These are phyloP conservation scores for Copidosoma aretas DNA, from an alignment of 2,888 invertebrate genomes.

Conservation along the genomic window DNA sequence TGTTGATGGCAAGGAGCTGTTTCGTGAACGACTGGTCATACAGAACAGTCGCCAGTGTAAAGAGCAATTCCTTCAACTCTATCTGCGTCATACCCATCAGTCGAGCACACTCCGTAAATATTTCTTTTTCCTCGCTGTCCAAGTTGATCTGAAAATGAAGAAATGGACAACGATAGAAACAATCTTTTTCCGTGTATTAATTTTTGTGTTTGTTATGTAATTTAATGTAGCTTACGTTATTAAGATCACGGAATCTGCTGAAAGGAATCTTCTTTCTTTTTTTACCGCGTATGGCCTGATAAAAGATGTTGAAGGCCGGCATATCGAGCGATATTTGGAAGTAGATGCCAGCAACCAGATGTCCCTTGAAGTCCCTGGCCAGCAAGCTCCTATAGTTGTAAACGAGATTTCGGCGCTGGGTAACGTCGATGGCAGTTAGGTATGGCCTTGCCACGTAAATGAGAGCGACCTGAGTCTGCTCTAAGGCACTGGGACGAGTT, in stretches of 20 bases:
- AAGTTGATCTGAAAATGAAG: slow-evolving; percentile 51
- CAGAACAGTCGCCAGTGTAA: slow-evolving; percentile 72
- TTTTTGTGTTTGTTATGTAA: too few species aligned
- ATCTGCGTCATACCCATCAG: slow-evolving; percentile 75
- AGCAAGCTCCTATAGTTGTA: slow-evolving; percentile 84
- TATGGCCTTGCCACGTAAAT: slow-evolving; percentile 83
- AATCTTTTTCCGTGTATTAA: background rate
- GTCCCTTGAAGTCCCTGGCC: slow-evolving; percentile 83
- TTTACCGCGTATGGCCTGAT: slow-evolving; percentile 72
- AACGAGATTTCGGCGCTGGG: slow-evolving; percentile 86
- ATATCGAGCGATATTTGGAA: slow-evolving; percentile 73
- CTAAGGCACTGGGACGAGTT: slow-evolving; percentile 68
- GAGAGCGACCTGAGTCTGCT: slow-evolving; percentile 72
- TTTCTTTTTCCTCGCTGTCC: slow-evolving; percentile 65
- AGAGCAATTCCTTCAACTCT: slow-evolving; percentile 70
- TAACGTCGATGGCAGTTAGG: slow-evolving; percentile 81
- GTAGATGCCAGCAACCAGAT: slow-evolving; percentile 83
- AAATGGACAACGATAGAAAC: background rate
- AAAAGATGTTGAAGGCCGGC: slow-evolving; percentile 76
- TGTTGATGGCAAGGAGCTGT: slow-evolving; percentile 81
- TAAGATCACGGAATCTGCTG: slow-evolving; percentile 69
- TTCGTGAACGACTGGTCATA: slow-evolving; percentile 75
- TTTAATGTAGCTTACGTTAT: slow-evolving; percentile 60
- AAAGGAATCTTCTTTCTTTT: slow-evolving; percentile 79
- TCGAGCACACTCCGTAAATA: slow-evolving; percentile 74